phyloP scores from a whole-genome alignment of 2,888 invertebrate species.

The Rosalia funebris region DNA sequence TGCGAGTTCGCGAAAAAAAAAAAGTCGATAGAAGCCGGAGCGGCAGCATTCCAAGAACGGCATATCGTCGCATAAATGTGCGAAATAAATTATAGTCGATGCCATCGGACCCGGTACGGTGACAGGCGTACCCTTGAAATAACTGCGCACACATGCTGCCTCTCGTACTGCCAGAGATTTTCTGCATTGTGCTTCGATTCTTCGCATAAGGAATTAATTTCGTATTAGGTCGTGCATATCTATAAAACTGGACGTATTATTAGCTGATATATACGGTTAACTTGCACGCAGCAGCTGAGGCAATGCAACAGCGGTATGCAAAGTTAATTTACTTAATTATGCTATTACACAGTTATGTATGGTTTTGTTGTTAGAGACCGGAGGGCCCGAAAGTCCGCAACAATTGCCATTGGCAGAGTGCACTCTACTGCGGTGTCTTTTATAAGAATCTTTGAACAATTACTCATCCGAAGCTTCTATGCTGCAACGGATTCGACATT shows the following conservation, averaged over 20 bases:
- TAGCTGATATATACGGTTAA: conserved; percentile 4
- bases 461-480: no score
- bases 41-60: background rate
- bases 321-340: conserved; percentile 2
- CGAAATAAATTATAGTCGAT: background rate
- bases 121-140: background rate
- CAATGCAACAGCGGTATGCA: conserved; percentile 5
- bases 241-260: conserved; percentile 6
- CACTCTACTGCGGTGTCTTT: no score
- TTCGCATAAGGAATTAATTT: conserved; percentile 7
- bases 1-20: no score
- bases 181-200: background rate
- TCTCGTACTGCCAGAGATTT: no score
- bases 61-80: background rate
- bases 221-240: conserved; percentile 13
- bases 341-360: conserved; percentile 15
- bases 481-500: no score
- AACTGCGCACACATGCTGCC: background rate
- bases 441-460: no score
- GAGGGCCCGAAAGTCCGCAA: no score
- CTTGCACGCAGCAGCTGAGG: background rate
- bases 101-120: background rate
- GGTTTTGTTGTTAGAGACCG: background rate
- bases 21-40: background rate
- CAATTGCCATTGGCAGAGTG: no score